These are phyloP conservation scores for Paramormyrops kingsleyae DNA, from an alignment of 2,113 vertebrate genomes.

Conservation along the genomic window DNA sequence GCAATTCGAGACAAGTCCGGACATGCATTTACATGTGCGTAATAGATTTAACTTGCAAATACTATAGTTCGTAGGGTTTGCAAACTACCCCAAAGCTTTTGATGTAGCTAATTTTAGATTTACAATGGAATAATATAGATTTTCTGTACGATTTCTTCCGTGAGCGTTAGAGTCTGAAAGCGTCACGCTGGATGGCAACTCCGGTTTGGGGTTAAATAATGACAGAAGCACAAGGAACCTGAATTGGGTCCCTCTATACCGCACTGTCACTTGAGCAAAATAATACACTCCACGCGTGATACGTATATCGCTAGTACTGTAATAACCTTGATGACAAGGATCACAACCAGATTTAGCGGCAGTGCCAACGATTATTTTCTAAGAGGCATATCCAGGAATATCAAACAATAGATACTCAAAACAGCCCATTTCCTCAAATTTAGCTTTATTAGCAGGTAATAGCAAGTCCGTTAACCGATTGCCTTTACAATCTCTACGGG, in stretches of 20 bases:
- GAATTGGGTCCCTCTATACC: neutral
- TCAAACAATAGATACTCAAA: neutral
- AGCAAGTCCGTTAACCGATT: neutral
- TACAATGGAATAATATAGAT: too few relatives aligned
- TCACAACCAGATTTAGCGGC: neutral
- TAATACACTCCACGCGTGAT: neutral
- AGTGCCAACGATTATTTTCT: neutral
- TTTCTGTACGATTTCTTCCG: too few relatives aligned
- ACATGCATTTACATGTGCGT: too few relatives aligned
- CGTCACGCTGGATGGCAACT: too few relatives aligned
- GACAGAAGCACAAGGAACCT: neutral
- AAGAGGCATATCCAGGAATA: neutral
- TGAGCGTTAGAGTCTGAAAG: too few relatives aligned
- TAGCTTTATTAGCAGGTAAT: neutral
- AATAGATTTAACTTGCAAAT: too few relatives aligned
- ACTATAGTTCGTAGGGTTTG: too few relatives aligned
- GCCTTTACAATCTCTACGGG: neutral
- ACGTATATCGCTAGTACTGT: neutral
- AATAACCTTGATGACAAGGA: neutral
- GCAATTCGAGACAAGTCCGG: too few relatives aligned
- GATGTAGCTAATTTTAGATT: too few relatives aligned
- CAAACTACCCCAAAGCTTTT: too few relatives aligned
- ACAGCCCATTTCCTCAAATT: neutral
- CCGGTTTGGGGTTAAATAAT: neutral
- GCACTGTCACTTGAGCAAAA: neutral